These are phyloP conservation scores for Cheilosia vernalis DNA, from an alignment of 2,888 invertebrate genomes.

Conservation along the genomic window DNA sequence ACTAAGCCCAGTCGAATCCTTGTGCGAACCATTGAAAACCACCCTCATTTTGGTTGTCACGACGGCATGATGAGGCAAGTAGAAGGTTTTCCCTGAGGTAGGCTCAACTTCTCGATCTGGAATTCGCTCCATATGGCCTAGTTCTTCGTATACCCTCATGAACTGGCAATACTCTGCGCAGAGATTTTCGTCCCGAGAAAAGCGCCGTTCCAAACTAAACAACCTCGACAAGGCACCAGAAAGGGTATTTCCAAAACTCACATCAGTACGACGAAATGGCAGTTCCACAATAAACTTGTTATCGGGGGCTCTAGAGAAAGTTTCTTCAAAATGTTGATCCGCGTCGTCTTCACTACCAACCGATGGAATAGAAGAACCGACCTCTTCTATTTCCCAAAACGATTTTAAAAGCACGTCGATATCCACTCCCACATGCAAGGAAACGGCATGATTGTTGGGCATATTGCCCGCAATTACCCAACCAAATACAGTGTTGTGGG, in stretches of 20 bases:
- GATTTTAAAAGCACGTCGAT: background rate
- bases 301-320: background rate
- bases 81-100: background rate
- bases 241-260: background rate
- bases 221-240: background rate
- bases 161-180: too few relatives aligned
- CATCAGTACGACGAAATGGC: background rate
- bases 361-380: background rate
- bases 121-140: constrained; percentile 20
- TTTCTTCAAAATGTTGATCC: background rate
- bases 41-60: background rate
- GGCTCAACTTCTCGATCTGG: constrained; percentile 3
- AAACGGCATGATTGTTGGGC: too few relatives aligned
- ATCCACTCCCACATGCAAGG: background rate
- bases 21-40: constrained; percentile 10
- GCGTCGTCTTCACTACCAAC: background rate
- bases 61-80: constrained; percentile 13
- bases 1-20: background rate
- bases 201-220: background rate
- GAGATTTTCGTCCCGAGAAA: background rate
- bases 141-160: too few relatives aligned
- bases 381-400: constrained; percentile 1
- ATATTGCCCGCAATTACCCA: too few relatives aligned
- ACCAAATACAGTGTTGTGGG: too few relatives aligned
- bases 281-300: background rate